Evolutionary conservation across 1,140 invertebrate species (phyloP), one percentile per base, ranked within the genome.

Genomic region (Pissodes strobi): DNA sequence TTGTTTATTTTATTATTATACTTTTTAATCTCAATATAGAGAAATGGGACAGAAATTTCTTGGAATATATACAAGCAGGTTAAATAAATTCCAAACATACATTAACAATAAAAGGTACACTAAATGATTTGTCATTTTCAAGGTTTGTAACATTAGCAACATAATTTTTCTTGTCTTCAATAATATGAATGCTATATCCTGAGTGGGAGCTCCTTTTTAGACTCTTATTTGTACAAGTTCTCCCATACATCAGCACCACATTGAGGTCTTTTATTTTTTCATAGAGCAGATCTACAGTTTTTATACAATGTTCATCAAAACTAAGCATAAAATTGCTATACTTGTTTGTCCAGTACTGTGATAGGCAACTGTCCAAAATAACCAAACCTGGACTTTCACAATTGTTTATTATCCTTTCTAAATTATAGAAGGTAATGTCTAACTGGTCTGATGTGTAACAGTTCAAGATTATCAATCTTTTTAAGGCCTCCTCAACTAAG

Each of bases 381-480:
- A 68, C 49, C 22, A 68, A 49, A 39, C 51, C 43, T 19, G 61
- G 25, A 37, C 60, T 64, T 39, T 59, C 25, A 12, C 51, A 52
- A 12, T 46, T 56, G 12, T 52, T 46, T 12, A 70, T 67, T 19
- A 67, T 59, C 19, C 52, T 55, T 61, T 67, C 64, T 41, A 70
- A 37, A 39, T 57, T 67, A 21, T 53, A 61, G 41, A 67, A 60
- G 8, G 68, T 65, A 25, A 55, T 19, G 37, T 70, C 64, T 8
- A 70, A 18, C 25, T 70, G 55, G 12, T 66, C 61, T 1, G 21
- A 23, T 25, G 41, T 51, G 34, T 49, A 70, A 52, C 68, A 70
- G 38, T 70, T 61, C 10, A 67, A 48, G 9, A 67, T 53, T n/a
- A 57, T 46, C 15, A 70, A 23, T 41, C 64, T 67, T 23, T 62